Base-by-base conservation (phyloP, 2,888 invertebrate genomes). In the Megamerina dolium region DNA sequence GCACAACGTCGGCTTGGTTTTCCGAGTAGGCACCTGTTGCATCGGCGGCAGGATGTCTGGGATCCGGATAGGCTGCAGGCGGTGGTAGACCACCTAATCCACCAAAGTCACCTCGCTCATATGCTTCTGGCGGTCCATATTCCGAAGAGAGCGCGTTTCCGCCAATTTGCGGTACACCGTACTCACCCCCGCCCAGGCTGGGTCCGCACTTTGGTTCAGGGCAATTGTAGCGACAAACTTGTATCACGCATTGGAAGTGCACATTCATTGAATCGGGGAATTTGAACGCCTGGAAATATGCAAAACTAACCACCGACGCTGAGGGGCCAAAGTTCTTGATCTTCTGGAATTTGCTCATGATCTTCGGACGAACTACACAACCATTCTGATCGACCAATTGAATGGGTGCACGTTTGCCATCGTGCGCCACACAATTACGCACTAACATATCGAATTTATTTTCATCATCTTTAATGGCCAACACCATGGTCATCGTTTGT, bases 261-360 rank as follows among this genome's bases (percentile, higher is more conserved):
- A 93, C 93, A 68, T 93, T 92, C 92, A 93, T 93, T 10, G 91
- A 91, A 69, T 93, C 93, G 2, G 93, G 93, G 81, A 93, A 93
- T 73, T 93, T 93, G 76, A 93, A 93, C 5, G 93, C 93, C 74
- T 93, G 92, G 86, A 93, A 93, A 74, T 93, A 91, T 12, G 93
- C 92, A 66, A 92, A 93, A 40, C 91, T 91, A 13, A 93, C 91
- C 4, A 93, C 93, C 0, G 91, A 91, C 4, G 93, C 93, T 18
- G 91, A 90, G 0, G 91, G 88, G 2, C 93, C 93, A 61, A 93
- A 93, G 77, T 93, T 92, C 75, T 92, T 92, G 55, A 93, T 90
- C 73, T 93, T 93, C 64, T 92, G 91, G 84, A 93, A 93, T 70
- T 87, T 87, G 60, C 87, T 87, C 93, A 93, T 93, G 55, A 93